Conservation (phyloP, 2,888 invertebrate genomes). For the Ornithoptera priamus region DNA sequence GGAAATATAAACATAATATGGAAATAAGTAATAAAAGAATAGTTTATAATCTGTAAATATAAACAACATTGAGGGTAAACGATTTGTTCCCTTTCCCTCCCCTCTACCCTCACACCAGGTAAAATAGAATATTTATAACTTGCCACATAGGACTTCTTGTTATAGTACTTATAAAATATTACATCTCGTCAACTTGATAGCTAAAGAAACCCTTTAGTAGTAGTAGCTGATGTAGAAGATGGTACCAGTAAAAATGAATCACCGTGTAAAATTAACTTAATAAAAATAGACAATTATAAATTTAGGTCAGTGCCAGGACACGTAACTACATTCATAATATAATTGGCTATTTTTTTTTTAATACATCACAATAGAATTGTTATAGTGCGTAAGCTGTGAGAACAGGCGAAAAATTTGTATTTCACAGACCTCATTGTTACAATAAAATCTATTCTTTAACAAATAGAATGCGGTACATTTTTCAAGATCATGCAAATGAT, state of each 20-base stretch:
- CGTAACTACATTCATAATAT: neutral
- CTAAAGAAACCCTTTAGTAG: too few species aligned
- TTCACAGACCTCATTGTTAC: conserved; percentile 10
- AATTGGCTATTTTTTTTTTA: neutral
- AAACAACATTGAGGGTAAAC: too few species aligned
- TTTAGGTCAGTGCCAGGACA: neutral
- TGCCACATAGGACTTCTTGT: too few species aligned
- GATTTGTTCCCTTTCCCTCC: too few species aligned
- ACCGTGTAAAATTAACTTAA: neutral
- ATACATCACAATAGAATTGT: conserved; percentile 10
- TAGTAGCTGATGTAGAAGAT: too few species aligned
- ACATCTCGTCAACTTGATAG: too few species aligned
- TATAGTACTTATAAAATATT: too few species aligned
- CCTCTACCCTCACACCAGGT: too few species aligned
- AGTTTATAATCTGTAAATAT: too few species aligned
- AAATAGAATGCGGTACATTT: conserved; percentile 3
- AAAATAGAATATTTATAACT: too few species aligned
- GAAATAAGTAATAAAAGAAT: too few species aligned
- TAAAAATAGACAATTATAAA: neutral
- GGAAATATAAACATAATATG: too few species aligned
- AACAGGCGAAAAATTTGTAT: conserved; percentile 14
- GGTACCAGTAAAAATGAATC: neutral
- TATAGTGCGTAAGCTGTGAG: conserved; percentile 10
- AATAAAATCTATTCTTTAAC: conserved; percentile 15
- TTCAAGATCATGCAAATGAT: neutral